Evolutionary conservation across 2,888 invertebrate species (phyloP).

Genomic region (Troglohyphantes excavatus): DNA sequence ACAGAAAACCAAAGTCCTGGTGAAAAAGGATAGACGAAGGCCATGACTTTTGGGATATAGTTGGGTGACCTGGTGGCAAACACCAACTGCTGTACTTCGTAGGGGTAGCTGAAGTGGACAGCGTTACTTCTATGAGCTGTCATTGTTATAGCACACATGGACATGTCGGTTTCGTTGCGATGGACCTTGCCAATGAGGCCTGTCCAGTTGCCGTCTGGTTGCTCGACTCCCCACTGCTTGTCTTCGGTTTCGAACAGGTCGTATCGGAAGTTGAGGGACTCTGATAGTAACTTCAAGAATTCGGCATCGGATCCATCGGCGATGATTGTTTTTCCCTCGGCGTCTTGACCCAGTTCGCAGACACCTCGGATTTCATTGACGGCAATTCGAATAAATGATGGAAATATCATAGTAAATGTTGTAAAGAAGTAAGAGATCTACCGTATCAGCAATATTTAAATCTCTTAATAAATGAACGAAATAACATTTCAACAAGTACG

Average conservation of each 20-base stretch:
- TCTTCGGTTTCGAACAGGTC: neutral
- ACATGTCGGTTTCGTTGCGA: conserved; percentile 83
- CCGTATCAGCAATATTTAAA: too few relatives aligned
- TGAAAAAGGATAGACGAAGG: conserved; percentile 28
- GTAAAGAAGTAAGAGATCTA: too few relatives aligned
- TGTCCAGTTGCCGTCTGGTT: conserved; percentile 73
- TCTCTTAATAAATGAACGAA: too few relatives aligned
- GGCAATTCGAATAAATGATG: conserved; percentile 1
- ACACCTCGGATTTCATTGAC: neutral
- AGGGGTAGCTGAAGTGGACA: conserved; percentile 84
- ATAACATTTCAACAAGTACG: too few relatives aligned
- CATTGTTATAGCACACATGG: conserved; percentile 85
- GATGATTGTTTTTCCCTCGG: neutral
- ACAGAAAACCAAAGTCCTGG: neutral
- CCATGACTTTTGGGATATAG: neutral
- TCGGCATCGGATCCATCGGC: conserved; percentile 28
- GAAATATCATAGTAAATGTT: conserved; percentile 19
- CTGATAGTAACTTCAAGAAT: conserved; percentile 16
- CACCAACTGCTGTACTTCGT: conserved; percentile 80
- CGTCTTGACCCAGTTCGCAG: neutral
- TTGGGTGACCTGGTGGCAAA: conserved; percentile 39
- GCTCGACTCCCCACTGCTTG: conserved; percentile 19
- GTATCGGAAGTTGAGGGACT: conserved; percentile 11
- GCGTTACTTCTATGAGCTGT: conserved; percentile 84
- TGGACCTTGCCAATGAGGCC: conserved; percentile 80